Conservation (phyloP, 2,888 invertebrate genomes). For the Diaprepes abbreviatus region DNA sequence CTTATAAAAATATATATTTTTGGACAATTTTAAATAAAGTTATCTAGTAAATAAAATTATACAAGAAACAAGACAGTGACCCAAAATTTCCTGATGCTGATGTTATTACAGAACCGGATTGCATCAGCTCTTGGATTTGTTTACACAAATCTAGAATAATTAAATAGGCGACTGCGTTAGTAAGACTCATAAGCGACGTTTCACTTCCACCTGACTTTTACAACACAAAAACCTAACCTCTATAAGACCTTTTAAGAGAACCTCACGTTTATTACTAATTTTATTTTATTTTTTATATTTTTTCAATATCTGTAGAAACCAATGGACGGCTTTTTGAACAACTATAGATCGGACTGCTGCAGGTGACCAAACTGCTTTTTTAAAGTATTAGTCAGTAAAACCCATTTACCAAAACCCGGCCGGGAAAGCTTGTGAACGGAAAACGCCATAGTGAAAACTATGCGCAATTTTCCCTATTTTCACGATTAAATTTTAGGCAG, state of each 20-base stretch:
- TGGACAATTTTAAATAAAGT: conserved; percentile 18
- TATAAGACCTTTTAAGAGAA: conserved; percentile 21
- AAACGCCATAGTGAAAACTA: conserved; percentile 28
- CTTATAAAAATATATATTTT: conserved; percentile 22
- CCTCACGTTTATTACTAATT: conserved; percentile 21
- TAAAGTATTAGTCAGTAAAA: conserved; percentile 39
- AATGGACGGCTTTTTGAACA: conserved; percentile 24
- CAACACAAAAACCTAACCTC: conserved; percentile 7
- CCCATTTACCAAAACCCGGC: conserved; percentile 40
- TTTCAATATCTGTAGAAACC: conserved; percentile 17
- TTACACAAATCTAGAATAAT: conserved; percentile 23
- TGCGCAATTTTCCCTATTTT: conserved; percentile 17
- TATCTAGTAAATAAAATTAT: conserved; percentile 32
- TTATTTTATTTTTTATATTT: conserved; percentile 15
- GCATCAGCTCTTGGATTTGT: conserved; percentile 25
- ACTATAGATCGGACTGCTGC: conserved; percentile 27
- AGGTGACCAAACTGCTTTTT: conserved; percentile 43
- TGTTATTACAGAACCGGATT: conserved; percentile 21
- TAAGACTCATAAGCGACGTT: conserved; percentile 3
- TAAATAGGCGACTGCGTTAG: conserved; percentile 20
- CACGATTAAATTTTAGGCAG: conserved; percentile 33
- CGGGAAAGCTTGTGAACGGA: conserved; percentile 28
- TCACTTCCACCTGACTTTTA: conserved; percentile 17
- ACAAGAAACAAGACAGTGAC: conserved; percentile 32
- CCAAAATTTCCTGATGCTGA: conserved; percentile 25